Evolutionary conservation across 2,888 invertebrate species (phyloP).

Genomic region (Rhimphoctona megacephalus): DNA sequence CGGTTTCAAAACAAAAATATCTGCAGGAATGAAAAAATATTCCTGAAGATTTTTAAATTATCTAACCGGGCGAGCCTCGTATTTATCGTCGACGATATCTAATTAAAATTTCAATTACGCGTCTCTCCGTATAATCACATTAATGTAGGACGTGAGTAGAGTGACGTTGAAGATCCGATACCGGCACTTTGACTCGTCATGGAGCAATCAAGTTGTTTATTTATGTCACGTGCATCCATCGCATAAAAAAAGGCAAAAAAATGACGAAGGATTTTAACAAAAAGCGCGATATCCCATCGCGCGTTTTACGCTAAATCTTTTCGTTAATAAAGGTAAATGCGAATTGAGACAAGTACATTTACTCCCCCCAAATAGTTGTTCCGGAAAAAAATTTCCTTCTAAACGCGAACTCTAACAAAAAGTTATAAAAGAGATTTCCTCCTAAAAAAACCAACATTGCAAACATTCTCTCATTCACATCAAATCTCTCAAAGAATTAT

Average conservation of each 20-base stretch:
- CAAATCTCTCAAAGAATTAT: no score
- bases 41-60: not conserved
- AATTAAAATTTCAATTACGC: conserved; percentile 41
- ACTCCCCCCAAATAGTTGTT: no score
- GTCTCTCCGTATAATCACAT: conserved; percentile 26
- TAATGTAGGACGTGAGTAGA: conserved; percentile 7
- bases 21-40: not conserved
- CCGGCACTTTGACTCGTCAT: conserved; percentile 6
- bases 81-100: conserved; percentile 6
- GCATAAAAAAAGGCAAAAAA: not conserved
- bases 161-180: conserved; percentile 30
- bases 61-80: not conserved
- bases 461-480: no score
- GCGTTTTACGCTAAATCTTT: not conserved
- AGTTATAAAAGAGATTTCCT: no score
- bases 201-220: conserved; percentile 49
- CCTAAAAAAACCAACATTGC: no score
- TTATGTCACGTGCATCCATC: conserved; percentile 12
- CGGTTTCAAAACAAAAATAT: not conserved
- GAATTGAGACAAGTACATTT: no score
- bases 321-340: not conserved
- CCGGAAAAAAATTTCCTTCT: no score
- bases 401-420: no score
- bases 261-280: conserved; percentile 14
- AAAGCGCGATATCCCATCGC: not conserved